These are phyloP conservation scores for Cydia strobilella DNA, from an alignment of 1,140 invertebrate genomes.

Conservation along the genomic window DNA sequence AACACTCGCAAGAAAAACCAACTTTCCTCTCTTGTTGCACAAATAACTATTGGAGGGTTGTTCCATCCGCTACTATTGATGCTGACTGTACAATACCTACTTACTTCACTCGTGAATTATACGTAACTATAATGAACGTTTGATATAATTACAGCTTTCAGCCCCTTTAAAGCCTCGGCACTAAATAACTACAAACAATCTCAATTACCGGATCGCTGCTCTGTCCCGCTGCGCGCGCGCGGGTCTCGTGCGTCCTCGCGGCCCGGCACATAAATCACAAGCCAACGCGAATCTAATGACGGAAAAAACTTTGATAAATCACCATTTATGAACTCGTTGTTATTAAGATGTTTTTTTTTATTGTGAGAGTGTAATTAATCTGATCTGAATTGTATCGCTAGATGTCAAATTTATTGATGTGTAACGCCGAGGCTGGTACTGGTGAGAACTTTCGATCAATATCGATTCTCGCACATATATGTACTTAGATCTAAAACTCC, in stretches of 20 bases:
- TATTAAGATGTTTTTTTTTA: constrained; percentile 25
- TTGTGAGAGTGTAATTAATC: constrained; percentile 28
- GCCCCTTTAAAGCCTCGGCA: not conserved
- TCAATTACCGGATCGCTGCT: constrained; percentile 10
- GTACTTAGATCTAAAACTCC: too few species aligned
- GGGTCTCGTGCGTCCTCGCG: not conserved
- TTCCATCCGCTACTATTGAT: too few species aligned
- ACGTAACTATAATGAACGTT: too few species aligned
- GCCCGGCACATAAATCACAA: constrained; percentile 18
- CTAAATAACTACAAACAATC: constrained; percentile 10
- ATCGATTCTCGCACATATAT: not conserved
- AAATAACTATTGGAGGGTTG: too few species aligned
- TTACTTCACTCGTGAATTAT: not conserved
- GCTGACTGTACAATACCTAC: too few species aligned
- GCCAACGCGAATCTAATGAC: constrained; percentile 30
- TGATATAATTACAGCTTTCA: not conserved
- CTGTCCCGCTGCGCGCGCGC: not conserved
- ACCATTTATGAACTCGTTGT: constrained; percentile 17
- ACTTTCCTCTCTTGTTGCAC: too few species aligned
- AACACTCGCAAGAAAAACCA: too few species aligned
- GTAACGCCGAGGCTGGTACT: not conserved
- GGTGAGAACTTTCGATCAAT: not conserved
- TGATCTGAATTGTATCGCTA: constrained; percentile 19
- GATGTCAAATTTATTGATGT: not conserved
- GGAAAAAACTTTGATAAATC: constrained; percentile 30